Evolutionary conservation across 2,888 invertebrate genomes (phyloP), one percentile per base, ranked within the genome.

Genomic region (Morpho deidamia): DNA sequence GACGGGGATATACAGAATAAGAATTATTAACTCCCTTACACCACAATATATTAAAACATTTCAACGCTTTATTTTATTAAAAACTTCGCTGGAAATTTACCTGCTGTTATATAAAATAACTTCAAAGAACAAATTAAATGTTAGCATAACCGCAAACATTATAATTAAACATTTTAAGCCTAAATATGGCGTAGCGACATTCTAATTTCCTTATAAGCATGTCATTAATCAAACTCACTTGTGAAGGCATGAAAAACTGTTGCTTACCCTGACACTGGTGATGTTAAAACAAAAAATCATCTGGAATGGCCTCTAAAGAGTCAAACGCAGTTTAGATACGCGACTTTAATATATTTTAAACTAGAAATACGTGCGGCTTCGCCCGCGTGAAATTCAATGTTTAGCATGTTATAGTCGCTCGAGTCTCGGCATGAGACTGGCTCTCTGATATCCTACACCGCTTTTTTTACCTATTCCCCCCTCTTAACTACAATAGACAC

Each of bases 241-340:
- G 44, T 46, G 51, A 49, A 51, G 41, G 38, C 34, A 37, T 51
- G 40, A 76, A 75, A 76, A 70, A 76, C 77, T 77, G 78, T 80
- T 73, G 85, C 64, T 86, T 69, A 71, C 84, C 86, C 64, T 88
- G 87, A 87, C 87, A 86, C 84, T 85, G 81, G 83, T 86, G 81
- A 71, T 79, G 71, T 74, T 72, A 71, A 74, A 74, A 78, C 78
- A 78, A 77, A 77, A 73, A 74, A 71, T 64, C 69, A 69, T 75
- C 43, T 49, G 23, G 35, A 54, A 47, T 37, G 33, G 33, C 51
- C 54, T 57, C 9, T n/a, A 39, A n/a, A 48, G 40, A 41, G n/a
- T 41, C 46, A 23, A 38, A 46, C 46, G 46, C 23, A 32, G 23
- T 23, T 23, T 23, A 23, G 23, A 5, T 23, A 23, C 5, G 23